These are phyloP conservation scores for Zaprionus bogoriensis DNA, from an alignment of 2,888 invertebrate genomes.

Conservation along the genomic window DNA sequence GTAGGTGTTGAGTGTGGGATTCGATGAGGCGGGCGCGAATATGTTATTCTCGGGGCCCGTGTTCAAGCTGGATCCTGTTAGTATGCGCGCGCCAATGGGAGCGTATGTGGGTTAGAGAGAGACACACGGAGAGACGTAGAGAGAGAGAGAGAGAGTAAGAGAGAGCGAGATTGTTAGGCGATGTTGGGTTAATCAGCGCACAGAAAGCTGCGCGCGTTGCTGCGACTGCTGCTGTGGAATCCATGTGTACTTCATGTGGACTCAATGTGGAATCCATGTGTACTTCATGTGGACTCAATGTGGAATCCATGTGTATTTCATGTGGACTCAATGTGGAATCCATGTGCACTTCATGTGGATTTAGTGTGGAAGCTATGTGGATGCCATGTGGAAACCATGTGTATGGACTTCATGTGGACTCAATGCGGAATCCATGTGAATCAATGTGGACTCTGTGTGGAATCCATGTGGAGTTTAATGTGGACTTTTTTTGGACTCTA, in stretches of 20 bases:
- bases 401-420: background rate
- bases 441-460: background rate
- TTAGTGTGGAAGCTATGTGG: background rate
- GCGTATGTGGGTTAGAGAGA: too few relatives aligned
- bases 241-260: background rate
- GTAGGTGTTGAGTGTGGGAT: slow-evolving; percentile 81
- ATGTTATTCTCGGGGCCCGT: slow-evolving; percentile 81
- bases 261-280: background rate
- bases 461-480: background rate
- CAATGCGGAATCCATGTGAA: background rate
- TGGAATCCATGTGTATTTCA: background rate
- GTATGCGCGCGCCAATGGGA: too few relatives aligned
- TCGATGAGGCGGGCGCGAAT: slow-evolving; percentile 77
- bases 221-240: background rate
- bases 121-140: background rate
- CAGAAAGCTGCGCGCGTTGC: background rate
- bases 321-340: background rate
- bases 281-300: background rate
- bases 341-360: background rate
- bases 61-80: slow-evolving; percentile 82
- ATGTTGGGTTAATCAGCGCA: background rate
- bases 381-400: background rate
- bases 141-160: background rate
- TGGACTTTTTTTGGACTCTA: background rate
- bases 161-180: background rate